Evolutionary conservation across 2,888 invertebrate genomes (phyloP), one percentile per base, ranked within the genome.

Genomic region (Pseudococcus jackbeardsleyi): DNA sequence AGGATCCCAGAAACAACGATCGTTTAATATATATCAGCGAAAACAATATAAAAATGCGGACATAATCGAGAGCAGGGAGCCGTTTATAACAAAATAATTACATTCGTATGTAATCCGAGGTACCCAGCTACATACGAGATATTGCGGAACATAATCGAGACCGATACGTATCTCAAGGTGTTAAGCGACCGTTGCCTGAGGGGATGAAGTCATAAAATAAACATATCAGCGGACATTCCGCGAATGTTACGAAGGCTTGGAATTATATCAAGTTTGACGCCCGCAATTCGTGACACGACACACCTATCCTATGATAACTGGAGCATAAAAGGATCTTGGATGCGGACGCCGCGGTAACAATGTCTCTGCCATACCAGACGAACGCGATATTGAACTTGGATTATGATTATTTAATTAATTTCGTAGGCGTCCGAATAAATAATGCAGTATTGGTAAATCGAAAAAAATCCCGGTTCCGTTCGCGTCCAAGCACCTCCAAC

Each of bases 21-120:
- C 68, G n/a, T 72, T 72, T 72, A 72, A 72, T 72, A 72, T 72
- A 72, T 72, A 26, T 64, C 2, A 72, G 68, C 33, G 68, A 79
- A 79, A 79, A 79, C 79, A 79, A 79, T 79, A 79, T 79, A 79
- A 79, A 79, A 79, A 79, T 79, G 79, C 79, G 79, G 79, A 79
- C 79, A 33, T 79, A 79, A 79, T 72, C 26, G 46, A 79, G 79
- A 42, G 7, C 39, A 72, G 33, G 79, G 42, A 42, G 42, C 79
- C 79, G 79, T 79, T 79, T 79, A 79, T 26, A 42, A 79, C 79
- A 42, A 79, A 79, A 79, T 79, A 79, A 79, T 79, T 79, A 72
- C 72, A 72, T 33, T 39, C 26, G 72, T 33, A 33, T 72, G 33
- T 39, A 26, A 3, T 33, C 50, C 17, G 11, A 50, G 15, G 50